Conservation (phyloP, 1,140 invertebrate species). For the Lepidotrigona ventralis region DNA sequence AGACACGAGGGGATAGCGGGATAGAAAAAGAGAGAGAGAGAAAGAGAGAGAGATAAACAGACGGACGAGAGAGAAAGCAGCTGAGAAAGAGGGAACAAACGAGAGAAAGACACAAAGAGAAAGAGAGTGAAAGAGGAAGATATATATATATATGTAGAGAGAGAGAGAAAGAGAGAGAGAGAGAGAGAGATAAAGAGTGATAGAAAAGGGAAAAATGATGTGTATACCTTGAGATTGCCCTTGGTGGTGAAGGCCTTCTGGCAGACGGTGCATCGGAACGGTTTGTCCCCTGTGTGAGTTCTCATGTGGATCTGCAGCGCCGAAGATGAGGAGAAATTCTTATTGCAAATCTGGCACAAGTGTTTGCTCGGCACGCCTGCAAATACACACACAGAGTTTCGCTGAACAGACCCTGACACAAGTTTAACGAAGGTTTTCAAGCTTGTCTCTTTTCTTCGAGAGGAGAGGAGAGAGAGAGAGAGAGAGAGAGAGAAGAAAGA, state of each 20-base stretch:
- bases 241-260: conserved; percentile 98
- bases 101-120: background rate
- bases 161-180: background rate
- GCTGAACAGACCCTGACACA: conserved; percentile 69
- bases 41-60: conserved; percentile 8
- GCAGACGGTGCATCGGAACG: conserved; percentile 97
- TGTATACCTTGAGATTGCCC: conserved; percentile 96
- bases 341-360: conserved; percentile 97
- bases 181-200: background rate
- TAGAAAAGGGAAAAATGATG: conserved; percentile 41
- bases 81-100: background rate
- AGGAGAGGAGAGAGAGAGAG: background rate
- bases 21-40: background rate
- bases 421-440: conserved; percentile 17
- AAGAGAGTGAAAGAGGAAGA: background rate
- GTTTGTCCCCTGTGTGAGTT: conserved; percentile 98
- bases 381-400: conserved; percentile 80
- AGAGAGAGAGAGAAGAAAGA: background rate
- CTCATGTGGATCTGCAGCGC: conserved; percentile 99
- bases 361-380: conserved; percentile 89
- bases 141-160: background rate
- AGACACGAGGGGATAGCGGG: background rate
- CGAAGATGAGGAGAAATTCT: conserved; percentile 98
- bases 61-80: background rate
- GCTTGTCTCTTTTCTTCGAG: conserved; percentile 19